These are phyloP conservation scores for Chydorus sphaericus DNA, from an alignment of 2,888 invertebrate species.

Conservation along the genomic window DNA sequence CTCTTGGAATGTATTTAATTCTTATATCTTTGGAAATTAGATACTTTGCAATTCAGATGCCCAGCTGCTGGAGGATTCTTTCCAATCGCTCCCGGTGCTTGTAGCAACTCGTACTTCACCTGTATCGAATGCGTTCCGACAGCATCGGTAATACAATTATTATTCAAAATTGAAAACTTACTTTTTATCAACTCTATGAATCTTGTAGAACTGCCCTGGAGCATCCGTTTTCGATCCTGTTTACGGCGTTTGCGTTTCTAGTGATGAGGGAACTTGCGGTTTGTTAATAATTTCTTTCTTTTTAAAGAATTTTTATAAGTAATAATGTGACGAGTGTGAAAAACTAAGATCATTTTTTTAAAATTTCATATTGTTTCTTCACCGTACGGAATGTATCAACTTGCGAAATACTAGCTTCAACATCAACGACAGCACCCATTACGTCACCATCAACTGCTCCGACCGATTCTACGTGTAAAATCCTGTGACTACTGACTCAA, in stretches of 20 bases:
- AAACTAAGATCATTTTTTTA: no score
- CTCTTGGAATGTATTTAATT: no score
- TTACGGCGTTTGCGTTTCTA: neutral
- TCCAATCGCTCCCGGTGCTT: no score
- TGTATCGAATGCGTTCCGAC: neutral
- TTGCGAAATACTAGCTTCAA: neutral
- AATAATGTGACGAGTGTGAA: neutral
- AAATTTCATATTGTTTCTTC: no score
- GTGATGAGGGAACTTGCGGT: neutral
- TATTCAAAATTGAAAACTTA: neutral
- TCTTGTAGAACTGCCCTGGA: neutral
- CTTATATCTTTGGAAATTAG: no score
- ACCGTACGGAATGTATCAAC: neutral
- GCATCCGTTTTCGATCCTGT: neutral
- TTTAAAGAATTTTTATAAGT: neutral
- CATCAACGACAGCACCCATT: neutral
- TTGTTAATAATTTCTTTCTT: neutral
- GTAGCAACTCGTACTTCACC: neutral
- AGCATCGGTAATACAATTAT: neutral
- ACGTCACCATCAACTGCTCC: neutral
- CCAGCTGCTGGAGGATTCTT: no score
- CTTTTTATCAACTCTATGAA: neutral
- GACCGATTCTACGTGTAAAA: no score
- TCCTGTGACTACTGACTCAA: no score
- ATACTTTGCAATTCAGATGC: no score